Evolutionary conservation across 1,140 invertebrate genomes (phyloP).

Genomic region (Drosophila ogumai): DNA sequence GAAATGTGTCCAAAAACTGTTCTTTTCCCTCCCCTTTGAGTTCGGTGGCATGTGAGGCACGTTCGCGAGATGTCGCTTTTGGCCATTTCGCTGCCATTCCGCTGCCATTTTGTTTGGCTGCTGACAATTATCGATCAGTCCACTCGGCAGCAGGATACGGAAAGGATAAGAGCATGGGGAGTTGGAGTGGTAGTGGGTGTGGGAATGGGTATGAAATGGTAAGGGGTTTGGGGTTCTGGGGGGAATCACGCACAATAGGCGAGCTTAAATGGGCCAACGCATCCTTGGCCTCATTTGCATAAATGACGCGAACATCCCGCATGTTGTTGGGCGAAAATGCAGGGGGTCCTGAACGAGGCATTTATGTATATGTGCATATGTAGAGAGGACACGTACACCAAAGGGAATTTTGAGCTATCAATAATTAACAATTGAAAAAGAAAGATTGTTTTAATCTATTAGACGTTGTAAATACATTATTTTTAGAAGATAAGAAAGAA

Average conservation of each 20-base stretch:
- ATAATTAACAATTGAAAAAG: background rate
- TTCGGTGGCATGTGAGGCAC: constrained; percentile 47
- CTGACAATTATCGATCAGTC: constrained; percentile 79
- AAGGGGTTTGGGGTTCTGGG: background rate
- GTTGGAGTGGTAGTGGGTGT: background rate
- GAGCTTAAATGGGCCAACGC: constrained; percentile 71
- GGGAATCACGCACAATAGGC: constrained; percentile 66
- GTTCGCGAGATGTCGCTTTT: constrained; percentile 64
- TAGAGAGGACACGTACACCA: constrained; percentile 1
- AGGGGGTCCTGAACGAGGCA: constrained; percentile 38
- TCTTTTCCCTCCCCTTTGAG: constrained; percentile 4
- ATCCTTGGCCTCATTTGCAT: constrained; percentile 81
- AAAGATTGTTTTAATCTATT: background rate
- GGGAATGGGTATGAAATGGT: background rate
- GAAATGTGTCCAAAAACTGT: constrained; percentile 36
- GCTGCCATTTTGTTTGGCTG: constrained; percentile 53
- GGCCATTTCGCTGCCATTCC: constrained; percentile 67
- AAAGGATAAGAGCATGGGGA: background rate
- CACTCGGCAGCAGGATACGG: constrained; percentile 15
- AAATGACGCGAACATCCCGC: constrained; percentile 69
- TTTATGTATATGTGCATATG: constrained; percentile 63
- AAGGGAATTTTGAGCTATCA: background rate
- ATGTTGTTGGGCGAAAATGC: constrained; percentile 41
- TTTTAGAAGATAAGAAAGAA: no score
- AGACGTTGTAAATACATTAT: no score